Conservation (phyloP, 2,797 vertebrate species). For the Gouania willdenowi region DNA sequence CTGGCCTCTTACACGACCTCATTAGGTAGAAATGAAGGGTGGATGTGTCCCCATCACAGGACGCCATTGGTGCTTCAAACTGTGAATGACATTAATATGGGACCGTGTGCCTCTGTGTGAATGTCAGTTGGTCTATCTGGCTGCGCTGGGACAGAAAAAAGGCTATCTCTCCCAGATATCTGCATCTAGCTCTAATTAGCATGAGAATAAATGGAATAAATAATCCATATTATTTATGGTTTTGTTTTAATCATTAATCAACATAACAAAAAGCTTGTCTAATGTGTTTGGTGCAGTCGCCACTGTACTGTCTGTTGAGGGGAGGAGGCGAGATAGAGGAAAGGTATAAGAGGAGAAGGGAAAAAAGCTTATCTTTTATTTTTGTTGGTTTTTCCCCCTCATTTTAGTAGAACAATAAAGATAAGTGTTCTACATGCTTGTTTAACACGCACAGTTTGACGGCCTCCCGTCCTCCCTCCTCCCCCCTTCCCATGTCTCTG, state of each 20-base stretch:
- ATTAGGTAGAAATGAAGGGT: constrained; percentile 76
- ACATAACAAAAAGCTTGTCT: constrained; percentile 63
- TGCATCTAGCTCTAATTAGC: constrained; percentile 60
- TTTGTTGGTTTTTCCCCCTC: constrained; percentile 32
- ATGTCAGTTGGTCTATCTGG: constrained; percentile 46
- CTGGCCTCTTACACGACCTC: constrained; percentile 73
- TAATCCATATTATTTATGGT: constrained; percentile 71
- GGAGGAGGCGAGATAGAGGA: constrained; percentile 12
- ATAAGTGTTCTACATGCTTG: constrained; percentile 74
- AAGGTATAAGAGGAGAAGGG: constrained; percentile 11
- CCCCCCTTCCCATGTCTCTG: constrained; percentile 47
- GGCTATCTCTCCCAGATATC: constrained; percentile 44
- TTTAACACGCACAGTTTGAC: constrained; percentile 70
- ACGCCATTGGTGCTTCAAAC: constrained; percentile 61
- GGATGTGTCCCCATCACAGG: constrained; percentile 72
- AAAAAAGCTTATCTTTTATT: constrained; percentile 56
- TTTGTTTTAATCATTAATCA: constrained; percentile 74
- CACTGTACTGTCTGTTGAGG: constrained; percentile 53
- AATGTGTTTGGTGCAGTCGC: constrained; percentile 42
- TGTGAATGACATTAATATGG: constrained; percentile 65
- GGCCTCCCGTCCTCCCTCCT: constrained; percentile 61
- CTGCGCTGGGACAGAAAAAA: constrained; percentile 29
- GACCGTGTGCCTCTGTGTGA: constrained; percentile 38
- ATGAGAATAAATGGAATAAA: constrained; percentile 69
- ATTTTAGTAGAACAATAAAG: constrained; percentile 75